Percentiles rank a stretch among this genome's conserved stretches.
Evolutionary conservation across 2,113 vertebrate species (phyloP).

Genomic region (Panurus biarmicus): DNA sequence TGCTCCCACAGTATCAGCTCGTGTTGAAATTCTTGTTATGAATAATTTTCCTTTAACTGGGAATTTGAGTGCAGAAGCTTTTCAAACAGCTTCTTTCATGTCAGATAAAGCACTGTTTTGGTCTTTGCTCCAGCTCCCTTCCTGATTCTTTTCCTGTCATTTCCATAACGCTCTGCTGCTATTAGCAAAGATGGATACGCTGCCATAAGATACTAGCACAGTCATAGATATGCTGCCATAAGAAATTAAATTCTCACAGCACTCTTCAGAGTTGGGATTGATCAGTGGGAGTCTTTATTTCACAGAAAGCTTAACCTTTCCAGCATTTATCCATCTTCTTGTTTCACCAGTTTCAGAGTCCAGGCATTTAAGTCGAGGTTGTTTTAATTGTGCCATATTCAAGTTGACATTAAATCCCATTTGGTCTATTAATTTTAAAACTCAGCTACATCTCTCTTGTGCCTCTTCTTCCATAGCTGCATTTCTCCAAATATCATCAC

Average conservation of each 20-base stretch:
- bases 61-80: neutral
- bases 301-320: neutral
- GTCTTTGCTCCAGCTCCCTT: neutral
- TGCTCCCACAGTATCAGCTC: neutral
- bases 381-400: neutral
- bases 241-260: slow-evolving; percentile 11
- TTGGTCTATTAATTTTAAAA: slow-evolving; percentile 1
- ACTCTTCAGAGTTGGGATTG: neutral
- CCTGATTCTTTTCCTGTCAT: neutral
- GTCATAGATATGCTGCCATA: neutral
- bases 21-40: neutral
- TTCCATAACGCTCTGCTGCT: neutral
- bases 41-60: neutral
- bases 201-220: neutral
- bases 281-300: neutral
- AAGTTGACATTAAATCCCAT: neutral
- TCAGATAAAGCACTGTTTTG: neutral
- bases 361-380: neutral
- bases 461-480: neutral
- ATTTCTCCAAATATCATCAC: rapidly evolving
- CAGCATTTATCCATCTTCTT: neutral
- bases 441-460: neutral
- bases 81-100: neutral
- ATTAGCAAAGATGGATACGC: neutral
- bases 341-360: neutral